Evolutionary conservation across 2,113 vertebrate genomes (phyloP), one percentile per base, ranked within the genome.

Genomic region (Ifrita kowaldi): DNA sequence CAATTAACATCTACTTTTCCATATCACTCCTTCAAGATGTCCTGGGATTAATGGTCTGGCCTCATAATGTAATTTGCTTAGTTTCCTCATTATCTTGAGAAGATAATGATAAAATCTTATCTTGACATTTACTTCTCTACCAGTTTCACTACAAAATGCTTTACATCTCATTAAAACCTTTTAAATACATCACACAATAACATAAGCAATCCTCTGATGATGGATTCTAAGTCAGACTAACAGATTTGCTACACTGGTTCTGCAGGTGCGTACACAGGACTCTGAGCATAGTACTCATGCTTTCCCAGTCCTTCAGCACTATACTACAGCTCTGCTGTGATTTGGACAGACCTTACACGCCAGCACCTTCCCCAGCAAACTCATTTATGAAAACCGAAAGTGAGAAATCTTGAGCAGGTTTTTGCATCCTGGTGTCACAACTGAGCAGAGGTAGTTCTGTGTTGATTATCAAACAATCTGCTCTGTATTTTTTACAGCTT

Each of bases 241-340:
- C 6, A 35, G 9, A 19, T 30, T 16, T 57, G 47, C 63, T 27
- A 74, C 27, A 19, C 9, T 23, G 33, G 33, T 56, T 70, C 44
- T 82, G 39, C 52, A 71, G 47, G 4, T 1, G 0, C 3, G 0
- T 22, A 30, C 5, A 11, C 30, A 27, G 9, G 19, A 53, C 30
- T 53, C 35, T 20, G 30, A 77, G 60, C 8, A 12, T 0, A 41
- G 28, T 11, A n/a, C 17, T 70, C 27, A 16, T 4, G 33, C 26
- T 50, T 46, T 60, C 13, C 41, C 33, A 37, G 41, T 9, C 55
- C 24, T 65, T 56, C 41, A 82, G 75, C 1, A 3, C 24, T 33
- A 1, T 5, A 16, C 13, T 30, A 28, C 13, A 78, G 35, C 16
- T 73, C 37, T 47, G 21, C 49, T 86, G 19, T 27, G n/a, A 24